Evolutionary conservation across 2,888 invertebrate species (phyloP), one percentile per base, ranked within the genome.

Genomic region (Meghimatium bilineatum): DNA sequence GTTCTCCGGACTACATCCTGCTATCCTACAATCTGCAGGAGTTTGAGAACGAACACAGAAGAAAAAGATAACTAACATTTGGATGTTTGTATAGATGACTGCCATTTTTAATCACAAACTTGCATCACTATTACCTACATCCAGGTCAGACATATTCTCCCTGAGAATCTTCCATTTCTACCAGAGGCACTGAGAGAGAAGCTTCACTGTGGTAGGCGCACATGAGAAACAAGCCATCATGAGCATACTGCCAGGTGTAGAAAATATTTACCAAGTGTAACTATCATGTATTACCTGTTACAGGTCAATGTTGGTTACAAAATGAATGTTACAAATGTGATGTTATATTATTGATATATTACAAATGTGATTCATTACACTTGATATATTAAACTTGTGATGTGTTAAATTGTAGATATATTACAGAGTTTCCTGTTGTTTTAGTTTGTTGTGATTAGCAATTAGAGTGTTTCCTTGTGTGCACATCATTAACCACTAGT

Each of bases 131-230:
- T 71, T 23, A 36, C 36, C 38, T 23, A 38, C 23, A 36, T 23
- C 14, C 49, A 80, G 80, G 80, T 80, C 20, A 49, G 17, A 34
- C 38, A 69, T 12, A 8, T 80, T 17, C 26, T 14, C 8, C 80
- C 80, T 17, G 71, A 69, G 23, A 12, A 71, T 34, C 80, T 80
- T 20, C 80, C 80, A 10, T 80, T 80, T 34, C 34, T 80, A 23
- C 80, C 80, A 17, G 52, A 56, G 36, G 52, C 80, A 8, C 2
- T 80, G 79, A 38, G 49, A 32, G 49, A 79, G 17, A 67, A 49
- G 26, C 49, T 79, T n/a, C 49, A 29, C n/a, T 20, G n/a, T n/a
- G 5, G 26, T 2, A 12, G 26, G n/a, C n/a, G 10, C 5, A 10
- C 29, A 66, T 66, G 34, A 32, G 29, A 8, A 12, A 20, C 56